A percentile compares a stretch with the other conserved stretches of the same genome.
These are phyloP conservation scores for Camptogramma bilineatum DNA, from an alignment of 2,888 invertebrate species.

Conservation along the genomic window DNA sequence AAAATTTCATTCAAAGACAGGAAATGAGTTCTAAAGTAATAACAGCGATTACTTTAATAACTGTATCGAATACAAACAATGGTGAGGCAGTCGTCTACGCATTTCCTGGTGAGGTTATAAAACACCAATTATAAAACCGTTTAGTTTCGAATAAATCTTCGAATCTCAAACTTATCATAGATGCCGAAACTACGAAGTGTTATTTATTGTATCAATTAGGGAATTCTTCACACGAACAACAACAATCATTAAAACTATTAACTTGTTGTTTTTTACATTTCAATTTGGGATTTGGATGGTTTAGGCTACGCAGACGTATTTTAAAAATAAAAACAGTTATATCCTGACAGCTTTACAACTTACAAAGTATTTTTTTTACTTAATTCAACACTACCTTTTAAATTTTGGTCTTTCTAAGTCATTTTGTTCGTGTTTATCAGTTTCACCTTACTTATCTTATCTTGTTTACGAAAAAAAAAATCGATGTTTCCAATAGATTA, in stretches of 20 bases:
- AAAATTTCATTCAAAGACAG: constrained; percentile 21
- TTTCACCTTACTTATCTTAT: too few relatives aligned
- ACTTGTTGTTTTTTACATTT: constrained; percentile 31
- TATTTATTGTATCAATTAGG: constrained; percentile 80
- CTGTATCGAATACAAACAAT: constrained; percentile 61
- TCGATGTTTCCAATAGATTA: too few relatives aligned
- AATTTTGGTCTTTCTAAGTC: too few relatives aligned
- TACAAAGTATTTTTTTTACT: too few relatives aligned
- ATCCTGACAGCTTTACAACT: too few relatives aligned
- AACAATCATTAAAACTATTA: constrained; percentile 51
- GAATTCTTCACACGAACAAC: constrained; percentile 72
- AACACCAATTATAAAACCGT: constrained; percentile 71
- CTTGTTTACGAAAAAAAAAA: too few relatives aligned
- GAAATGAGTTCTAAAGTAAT: constrained; percentile 26
- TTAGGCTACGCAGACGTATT: background rate
- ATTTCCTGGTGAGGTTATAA: constrained; percentile 52
- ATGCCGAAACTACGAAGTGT: constrained; percentile 66
- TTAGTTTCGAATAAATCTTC: constrained; percentile 70
- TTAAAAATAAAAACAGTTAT: too few relatives aligned
- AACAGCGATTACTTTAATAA: constrained; percentile 50
- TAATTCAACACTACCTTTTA: too few relatives aligned
- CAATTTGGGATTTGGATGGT: constrained; percentile 14
- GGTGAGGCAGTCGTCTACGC: constrained; percentile 44
- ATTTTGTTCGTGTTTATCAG: too few relatives aligned
- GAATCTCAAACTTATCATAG: constrained; percentile 70